Evolutionary conservation across 2,113 vertebrate species (phyloP).

Genomic region (Percina caprodes): DNA sequence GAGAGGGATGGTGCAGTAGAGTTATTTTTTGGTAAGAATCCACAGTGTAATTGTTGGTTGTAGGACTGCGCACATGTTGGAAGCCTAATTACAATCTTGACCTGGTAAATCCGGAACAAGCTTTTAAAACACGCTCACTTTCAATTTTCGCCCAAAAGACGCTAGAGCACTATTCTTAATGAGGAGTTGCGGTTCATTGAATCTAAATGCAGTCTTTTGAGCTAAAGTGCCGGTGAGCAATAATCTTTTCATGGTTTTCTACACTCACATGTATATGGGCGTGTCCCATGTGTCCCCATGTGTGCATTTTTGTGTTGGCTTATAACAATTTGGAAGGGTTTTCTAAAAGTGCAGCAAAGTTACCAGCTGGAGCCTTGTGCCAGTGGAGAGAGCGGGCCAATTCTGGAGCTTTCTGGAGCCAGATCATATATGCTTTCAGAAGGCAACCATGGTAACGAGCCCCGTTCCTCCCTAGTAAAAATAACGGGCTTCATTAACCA

Average conservation of each 20-base stretch:
- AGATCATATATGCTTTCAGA: conserved; percentile 69
- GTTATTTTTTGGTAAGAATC: conserved; percentile 76
- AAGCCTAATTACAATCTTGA: conserved; percentile 81
- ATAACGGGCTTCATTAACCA: conserved; percentile 71
- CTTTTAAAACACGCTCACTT: conserved; percentile 70
- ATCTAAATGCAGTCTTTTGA: conserved; percentile 65
- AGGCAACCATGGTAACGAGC: conserved; percentile 63
- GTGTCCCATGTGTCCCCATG: conserved; percentile 14
- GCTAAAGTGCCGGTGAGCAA: conserved; percentile 52
- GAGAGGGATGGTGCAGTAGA: conserved; percentile 29
- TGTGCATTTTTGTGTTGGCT: conserved; percentile 40
- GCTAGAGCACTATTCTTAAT: conserved; percentile 55
- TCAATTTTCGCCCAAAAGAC: conserved; percentile 58
- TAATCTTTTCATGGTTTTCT: conserved; percentile 32
- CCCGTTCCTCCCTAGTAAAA: conserved; percentile 42
- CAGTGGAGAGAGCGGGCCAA: conserved; percentile 52
- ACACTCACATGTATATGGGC: background rate
- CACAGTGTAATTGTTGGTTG: conserved; percentile 78
- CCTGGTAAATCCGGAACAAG: conserved; percentile 72
- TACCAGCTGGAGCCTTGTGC: conserved; percentile 57
- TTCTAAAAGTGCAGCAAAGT: conserved; percentile 37
- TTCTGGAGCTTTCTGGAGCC: conserved; percentile 68
- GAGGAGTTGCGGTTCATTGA: conserved; percentile 48
- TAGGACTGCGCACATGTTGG: conserved; percentile 75
- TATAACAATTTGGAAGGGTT: conserved; percentile 30